A percentile compares a stretch with the other conserved stretches of the same genome.
phyloP scores from a whole-genome alignment of 2,888 invertebrate species.

The Aporophyla lueneburgensis region DNA sequence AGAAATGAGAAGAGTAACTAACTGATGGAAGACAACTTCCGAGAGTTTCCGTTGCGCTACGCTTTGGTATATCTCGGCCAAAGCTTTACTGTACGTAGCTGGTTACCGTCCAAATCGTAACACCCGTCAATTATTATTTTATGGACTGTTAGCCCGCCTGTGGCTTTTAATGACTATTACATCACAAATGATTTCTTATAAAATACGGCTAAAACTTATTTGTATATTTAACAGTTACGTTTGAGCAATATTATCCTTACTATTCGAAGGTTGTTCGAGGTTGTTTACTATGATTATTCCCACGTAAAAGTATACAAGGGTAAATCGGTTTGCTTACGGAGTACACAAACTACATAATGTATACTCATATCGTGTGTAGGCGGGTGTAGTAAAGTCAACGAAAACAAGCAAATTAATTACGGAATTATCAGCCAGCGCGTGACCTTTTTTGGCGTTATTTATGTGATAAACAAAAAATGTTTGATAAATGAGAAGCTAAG shows the following conservation, averaged over 20 bases:
- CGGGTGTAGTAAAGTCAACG: conserved; percentile 36
- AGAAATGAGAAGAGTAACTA: conserved; percentile 3
- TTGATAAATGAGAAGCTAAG: not conserved
- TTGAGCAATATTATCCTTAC: conserved; percentile 26
- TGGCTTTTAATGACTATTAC: conserved; percentile 27
- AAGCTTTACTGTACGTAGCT: not conserved
- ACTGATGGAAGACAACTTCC: conserved; percentile 3
- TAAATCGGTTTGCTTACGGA: conserved; percentile 36
- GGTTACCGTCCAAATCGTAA: conserved; percentile 14
- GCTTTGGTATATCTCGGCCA: conserved; percentile 14
- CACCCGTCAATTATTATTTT: conserved; percentile 35
- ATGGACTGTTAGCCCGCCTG: conserved; percentile 23
- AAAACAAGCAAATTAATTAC: conserved; percentile 45
- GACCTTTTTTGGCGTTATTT: conserved; percentile 42
- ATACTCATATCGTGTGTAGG: conserved; percentile 28
- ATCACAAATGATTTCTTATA: conserved; percentile 15
- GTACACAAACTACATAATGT: conserved; percentile 8
- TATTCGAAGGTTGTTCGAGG: conserved; percentile 28
- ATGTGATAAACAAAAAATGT: conserved; percentile 24
- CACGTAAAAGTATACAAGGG: conserved; percentile 46
- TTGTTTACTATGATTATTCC: conserved; percentile 43
- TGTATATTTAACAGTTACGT: conserved; percentile 21
- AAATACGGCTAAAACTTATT: conserved; percentile 11
- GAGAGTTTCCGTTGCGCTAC: conserved; percentile 10
- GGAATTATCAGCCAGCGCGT: conserved; percentile 26